Percentiles rank a stretch among this genome's conserved stretches.
These are phyloP conservation scores for Syrista parreyssii DNA, from an alignment of 2,888 invertebrate genomes.

Conservation along the genomic window DNA sequence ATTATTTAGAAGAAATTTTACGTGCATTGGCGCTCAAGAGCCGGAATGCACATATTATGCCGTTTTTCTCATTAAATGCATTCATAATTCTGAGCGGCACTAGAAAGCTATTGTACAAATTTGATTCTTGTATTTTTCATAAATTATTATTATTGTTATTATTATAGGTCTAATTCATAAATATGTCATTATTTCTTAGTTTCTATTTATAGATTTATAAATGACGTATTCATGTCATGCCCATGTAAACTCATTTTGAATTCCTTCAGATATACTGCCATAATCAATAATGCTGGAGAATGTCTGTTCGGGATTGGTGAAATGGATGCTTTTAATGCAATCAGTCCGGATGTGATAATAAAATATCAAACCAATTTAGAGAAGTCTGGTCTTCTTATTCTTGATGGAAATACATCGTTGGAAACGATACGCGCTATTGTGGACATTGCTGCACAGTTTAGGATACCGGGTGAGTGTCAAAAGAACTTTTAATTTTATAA, in stretches of 20 bases:
- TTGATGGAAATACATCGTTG: constrained; percentile 86
- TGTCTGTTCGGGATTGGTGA: constrained; percentile 86
- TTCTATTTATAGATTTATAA: constrained; percentile 3
- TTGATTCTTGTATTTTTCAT: too few species aligned
- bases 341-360: constrained; percentile 75
- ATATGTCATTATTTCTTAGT: neutral
- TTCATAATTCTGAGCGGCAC: too few species aligned
- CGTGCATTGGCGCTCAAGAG: too few species aligned
- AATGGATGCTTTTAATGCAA: constrained; percentile 81
- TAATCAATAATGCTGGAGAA: constrained; percentile 81
- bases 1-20: too few species aligned
- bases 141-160: neutral
- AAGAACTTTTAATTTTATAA: too few species aligned
- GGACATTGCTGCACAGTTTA: constrained; percentile 70
- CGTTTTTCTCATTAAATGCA: too few species aligned
- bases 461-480: constrained; percentile 76
- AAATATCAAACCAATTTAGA: constrained; percentile 71
- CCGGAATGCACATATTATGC: too few species aligned
- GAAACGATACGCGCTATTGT: constrained; percentile 75
- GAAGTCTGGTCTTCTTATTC: constrained; percentile 78
- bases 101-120: too few species aligned
- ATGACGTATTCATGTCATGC: neutral
- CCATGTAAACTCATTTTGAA: constrained; percentile 16
- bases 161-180: neutral
- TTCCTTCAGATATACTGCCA: constrained; percentile 82